Percentiles rank a stretch among this genome's conserved stretches.
phyloP scores from a whole-genome alignment of 2,797 vertebrate species.

The Psittacula echo region DNA sequence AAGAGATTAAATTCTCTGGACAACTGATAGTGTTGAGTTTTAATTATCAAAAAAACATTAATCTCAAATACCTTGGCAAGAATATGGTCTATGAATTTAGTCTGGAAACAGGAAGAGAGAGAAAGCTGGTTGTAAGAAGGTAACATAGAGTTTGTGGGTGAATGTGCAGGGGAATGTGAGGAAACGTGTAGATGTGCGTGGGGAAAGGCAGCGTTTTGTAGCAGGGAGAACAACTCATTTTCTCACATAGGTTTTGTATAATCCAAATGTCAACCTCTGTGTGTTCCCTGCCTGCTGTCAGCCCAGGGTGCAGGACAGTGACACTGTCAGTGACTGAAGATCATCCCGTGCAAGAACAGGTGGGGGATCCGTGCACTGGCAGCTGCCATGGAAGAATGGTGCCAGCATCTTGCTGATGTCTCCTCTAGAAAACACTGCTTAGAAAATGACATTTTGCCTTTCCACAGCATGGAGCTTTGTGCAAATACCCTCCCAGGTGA shows the following conservation, averaged over 20 bases:
- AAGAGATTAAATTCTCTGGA: not conserved
- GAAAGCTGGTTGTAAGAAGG: too few relatives aligned
- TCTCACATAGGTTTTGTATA: not conserved
- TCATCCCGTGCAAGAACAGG: rapidly evolving
- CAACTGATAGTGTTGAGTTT: not conserved
- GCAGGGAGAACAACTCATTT: not conserved
- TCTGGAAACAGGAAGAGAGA: not conserved
- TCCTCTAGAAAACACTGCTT: not conserved
- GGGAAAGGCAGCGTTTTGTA: not conserved
- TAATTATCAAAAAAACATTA: not conserved
- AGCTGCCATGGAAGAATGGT: not conserved
- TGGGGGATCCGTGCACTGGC: not conserved
- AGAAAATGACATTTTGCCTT: not conserved
- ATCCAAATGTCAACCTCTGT: not conserved
- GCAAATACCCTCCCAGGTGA: rapidly evolving
- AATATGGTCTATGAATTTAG: not conserved
- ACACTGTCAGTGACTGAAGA: not conserved
- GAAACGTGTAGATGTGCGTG: not conserved
- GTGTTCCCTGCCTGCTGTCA: not conserved
- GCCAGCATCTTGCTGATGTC: not conserved
- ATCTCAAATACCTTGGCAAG: not conserved
- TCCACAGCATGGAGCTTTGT: rapidly evolving
- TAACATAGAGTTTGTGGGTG: not conserved
- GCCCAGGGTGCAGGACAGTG: not conserved
- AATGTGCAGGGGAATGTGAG: not conserved